phyloP scores from a whole-genome alignment of 2,113 vertebrate species.

The Urocynchramus pylzowi region DNA sequence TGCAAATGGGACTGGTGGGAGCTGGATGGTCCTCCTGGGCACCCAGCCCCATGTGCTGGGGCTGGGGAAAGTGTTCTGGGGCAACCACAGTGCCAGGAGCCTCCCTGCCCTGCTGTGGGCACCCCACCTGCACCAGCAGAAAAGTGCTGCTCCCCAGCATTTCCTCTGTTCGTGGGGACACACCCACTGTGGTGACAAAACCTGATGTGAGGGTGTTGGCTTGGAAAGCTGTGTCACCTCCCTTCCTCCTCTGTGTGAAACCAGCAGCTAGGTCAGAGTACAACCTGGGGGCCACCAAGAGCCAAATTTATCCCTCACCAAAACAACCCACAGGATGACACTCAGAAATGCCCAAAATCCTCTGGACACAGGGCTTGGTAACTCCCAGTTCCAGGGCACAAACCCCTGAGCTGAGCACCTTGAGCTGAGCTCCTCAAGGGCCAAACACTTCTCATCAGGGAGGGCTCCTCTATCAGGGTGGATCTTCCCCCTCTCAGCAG shows the following conservation, averaged over 20 bases:
- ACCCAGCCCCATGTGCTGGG: background rate
- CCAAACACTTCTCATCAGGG: background rate
- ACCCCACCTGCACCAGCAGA: background rate
- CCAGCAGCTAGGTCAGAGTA: background rate
- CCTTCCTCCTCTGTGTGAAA: background rate
- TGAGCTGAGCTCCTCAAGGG: background rate
- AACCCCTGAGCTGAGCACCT: background rate
- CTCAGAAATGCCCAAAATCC: background rate
- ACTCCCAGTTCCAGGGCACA: background rate
- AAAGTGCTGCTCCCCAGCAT: background rate
- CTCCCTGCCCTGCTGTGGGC: background rate
- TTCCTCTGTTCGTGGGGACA: fast-evolving
- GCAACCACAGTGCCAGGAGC: background rate
- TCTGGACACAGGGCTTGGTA: fast-evolving
- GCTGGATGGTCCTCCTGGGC: background rate
- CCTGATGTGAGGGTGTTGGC: background rate
- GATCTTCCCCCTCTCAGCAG: background rate
- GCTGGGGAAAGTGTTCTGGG: background rate
- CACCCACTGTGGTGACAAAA: background rate
- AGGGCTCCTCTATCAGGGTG: background rate
- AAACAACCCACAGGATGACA: background rate
- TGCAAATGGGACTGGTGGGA: background rate
- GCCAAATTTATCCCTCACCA: background rate
- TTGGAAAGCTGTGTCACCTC: background rate
- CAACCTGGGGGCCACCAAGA: fast-evolving